A percentile compares a stretch with the other conserved stretches of the same genome.
These are phyloP conservation scores for Tuberolachnus salignus DNA, from an alignment of 2,888 invertebrate genomes.

Conservation along the genomic window DNA sequence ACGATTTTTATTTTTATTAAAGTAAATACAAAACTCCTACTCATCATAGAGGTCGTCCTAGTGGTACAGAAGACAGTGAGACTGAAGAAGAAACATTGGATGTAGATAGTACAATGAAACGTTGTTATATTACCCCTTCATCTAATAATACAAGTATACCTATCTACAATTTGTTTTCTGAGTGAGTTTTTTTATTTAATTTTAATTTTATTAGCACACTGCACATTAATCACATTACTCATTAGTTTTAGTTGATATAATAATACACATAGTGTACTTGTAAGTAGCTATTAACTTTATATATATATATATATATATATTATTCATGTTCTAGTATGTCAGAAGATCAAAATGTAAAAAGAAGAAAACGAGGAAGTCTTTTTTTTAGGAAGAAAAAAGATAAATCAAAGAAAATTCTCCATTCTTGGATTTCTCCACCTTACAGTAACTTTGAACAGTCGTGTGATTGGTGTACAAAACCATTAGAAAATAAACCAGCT, in stretches of 20 bases:
- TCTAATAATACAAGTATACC: conserved; percentile 51
- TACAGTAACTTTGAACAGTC: conserved; percentile 69
- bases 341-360: conserved; percentile 79
- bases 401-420: conserved; percentile 75
- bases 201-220: conserved; percentile 24
- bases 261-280: neutral
- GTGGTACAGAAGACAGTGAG: conserved; percentile 75
- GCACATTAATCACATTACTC: conserved; percentile 47
- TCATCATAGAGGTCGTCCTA: conserved; percentile 62
- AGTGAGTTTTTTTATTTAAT: conserved; percentile 39
- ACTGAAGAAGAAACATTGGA: conserved; percentile 73
- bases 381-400: conserved; percentile 92
- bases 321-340: conserved; percentile 57
- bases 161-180: conserved; percentile 52
- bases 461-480: conserved; percentile 81
- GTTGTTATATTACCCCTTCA: conserved; percentile 54
- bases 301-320: neutral
- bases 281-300: neutral
- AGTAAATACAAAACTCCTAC: conserved; percentile 58
- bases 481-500: conserved; percentile 78
- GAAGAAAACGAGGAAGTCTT: conserved; percentile 84
- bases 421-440: conserved; percentile 77
- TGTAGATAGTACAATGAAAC: conserved; percentile 58
- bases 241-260: conserved; percentile 11
- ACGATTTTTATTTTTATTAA: conserved; percentile 57